These are phyloP conservation scores for Dermochelys coriacea DNA, from an alignment of 2,797 vertebrate genomes.

Conservation along the genomic window DNA sequence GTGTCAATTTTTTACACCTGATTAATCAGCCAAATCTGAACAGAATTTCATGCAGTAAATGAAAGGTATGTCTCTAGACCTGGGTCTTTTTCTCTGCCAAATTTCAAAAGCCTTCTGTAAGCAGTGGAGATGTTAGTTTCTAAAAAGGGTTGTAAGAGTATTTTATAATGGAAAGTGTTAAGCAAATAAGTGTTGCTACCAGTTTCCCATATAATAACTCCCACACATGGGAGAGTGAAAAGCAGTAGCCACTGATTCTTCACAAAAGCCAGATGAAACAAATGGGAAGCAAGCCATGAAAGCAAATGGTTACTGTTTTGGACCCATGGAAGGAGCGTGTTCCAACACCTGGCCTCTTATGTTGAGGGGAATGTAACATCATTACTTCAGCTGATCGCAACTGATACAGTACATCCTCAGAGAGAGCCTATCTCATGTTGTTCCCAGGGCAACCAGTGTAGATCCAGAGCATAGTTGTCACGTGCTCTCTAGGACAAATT, in stretches of 20 bases:
- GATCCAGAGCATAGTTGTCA: not conserved
- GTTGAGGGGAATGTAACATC: not conserved
- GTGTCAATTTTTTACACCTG: not conserved
- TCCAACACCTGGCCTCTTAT: not conserved
- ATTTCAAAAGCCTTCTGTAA: not conserved
- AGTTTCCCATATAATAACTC: not conserved
- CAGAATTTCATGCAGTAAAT: not conserved
- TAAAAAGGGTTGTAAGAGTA: not conserved
- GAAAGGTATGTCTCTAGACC: not conserved
- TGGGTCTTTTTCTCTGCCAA: fast-evolving
- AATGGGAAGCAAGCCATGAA: not conserved
- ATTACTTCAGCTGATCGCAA: not conserved
- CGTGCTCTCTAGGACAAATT: not conserved
- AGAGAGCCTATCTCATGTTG: not conserved
- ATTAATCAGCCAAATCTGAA: not conserved
- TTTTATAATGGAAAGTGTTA: not conserved
- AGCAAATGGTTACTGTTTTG: not conserved
- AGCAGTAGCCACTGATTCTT: not conserved
- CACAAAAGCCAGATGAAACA: not conserved
- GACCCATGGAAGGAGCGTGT: too few relatives aligned
- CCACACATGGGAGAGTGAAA: not conserved
- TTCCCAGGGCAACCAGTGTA: not conserved
- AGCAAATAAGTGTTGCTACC: fast-evolving
- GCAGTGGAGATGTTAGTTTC: not conserved
- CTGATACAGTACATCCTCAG: not conserved